Evolutionary conservation across 2,113 vertebrate species (phyloP).

Genomic region (Antigone vipio): DNA sequence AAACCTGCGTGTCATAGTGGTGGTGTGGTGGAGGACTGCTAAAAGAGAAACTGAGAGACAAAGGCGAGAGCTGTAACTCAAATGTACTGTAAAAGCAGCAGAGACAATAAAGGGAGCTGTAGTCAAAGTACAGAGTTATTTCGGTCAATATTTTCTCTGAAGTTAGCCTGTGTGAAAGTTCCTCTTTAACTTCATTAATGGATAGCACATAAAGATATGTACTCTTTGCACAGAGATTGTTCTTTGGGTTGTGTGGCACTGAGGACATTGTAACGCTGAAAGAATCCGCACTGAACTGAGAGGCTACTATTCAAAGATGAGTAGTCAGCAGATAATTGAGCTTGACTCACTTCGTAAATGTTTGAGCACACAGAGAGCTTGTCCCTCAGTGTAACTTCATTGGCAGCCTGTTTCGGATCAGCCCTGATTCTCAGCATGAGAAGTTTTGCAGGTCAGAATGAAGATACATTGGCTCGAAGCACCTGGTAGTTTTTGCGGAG

Average conservation of each 20-base stretch:
- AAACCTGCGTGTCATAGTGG: background rate
- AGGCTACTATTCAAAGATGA: constrained; percentile 13
- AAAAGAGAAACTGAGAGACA: background rate
- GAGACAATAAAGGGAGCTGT: background rate
- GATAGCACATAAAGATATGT: constrained; percentile 15
- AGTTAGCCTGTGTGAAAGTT: background rate
- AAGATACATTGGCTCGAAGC: background rate
- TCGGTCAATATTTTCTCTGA: constrained; percentile 24
- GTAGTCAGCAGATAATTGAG: constrained; percentile 41
- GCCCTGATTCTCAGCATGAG: background rate
- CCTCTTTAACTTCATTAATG: background rate
- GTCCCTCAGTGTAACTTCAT: background rate
- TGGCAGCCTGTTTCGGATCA: background rate
- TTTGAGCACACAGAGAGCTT: constrained; percentile 42
- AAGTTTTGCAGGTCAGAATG: constrained; percentile 32
- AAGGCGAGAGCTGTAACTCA: background rate
- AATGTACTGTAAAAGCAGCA: background rate
- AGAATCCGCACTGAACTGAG: background rate
- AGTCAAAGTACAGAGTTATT: background rate
- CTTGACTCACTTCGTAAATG: background rate
- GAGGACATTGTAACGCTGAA: constrained; percentile 20
- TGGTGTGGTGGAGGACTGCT: background rate
- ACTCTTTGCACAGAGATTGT: background rate
- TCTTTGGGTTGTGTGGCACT: background rate
- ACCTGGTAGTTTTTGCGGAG: background rate